Base-by-base conservation (phyloP, 2,113 vertebrate species). In the Pluvianellus socialis region DNA sequence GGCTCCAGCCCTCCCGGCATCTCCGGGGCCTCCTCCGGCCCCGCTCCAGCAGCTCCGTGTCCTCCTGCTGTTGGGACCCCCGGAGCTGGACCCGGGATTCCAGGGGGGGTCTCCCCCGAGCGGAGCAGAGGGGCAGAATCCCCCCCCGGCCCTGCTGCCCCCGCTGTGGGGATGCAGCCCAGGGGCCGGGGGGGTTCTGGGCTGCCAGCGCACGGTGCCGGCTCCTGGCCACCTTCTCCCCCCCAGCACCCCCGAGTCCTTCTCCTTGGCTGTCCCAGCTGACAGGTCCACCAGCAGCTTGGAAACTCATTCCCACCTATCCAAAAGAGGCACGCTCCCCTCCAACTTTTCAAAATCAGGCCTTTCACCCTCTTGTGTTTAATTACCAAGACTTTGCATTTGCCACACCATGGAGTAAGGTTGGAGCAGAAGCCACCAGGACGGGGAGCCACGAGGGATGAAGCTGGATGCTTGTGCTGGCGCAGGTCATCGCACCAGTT, bases 131-230 rank as follows among this genome's bases (percentile, higher is more conserved):
- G n/a, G 9, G 26, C 12, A 71, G 6, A 30, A 52, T 30, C 19
- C 18, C 68, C 47, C 50, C 68, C 27, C 17, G 4, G 4, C 2
- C 35, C 49, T 22, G n/a, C n/a, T 52, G 68, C 13, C 27, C 49
- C 21, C 13, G 3, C n/a, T 52, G 18, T 11, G 4, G 3, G 3
- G 49, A 5, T 23, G 35, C n/a, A 53, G 33, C 68, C 67, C 19
- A 12, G 68, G 49, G 4, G 0, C 16, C 0, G 0, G 14, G 3
- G 49, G 35, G 35, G 21, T 22, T 23, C 35, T 53, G 50, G 17
- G 72, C 53, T 45, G 71, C 0, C 1, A n/a, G 32, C 3, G 1
- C 40, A n/a, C 5, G 0, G 8, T 10, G 28, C 28, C 2, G 2
- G 8, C 3, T 45, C 9, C 0, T 21, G 30, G 6, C 23, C 7